Percentiles rank a stretch among this genome's conserved stretches.
These are phyloP conservation scores for Rhinolophus sinicus DNA, from an alignment of 2,113 vertebrate species.

Conservation along the genomic window DNA sequence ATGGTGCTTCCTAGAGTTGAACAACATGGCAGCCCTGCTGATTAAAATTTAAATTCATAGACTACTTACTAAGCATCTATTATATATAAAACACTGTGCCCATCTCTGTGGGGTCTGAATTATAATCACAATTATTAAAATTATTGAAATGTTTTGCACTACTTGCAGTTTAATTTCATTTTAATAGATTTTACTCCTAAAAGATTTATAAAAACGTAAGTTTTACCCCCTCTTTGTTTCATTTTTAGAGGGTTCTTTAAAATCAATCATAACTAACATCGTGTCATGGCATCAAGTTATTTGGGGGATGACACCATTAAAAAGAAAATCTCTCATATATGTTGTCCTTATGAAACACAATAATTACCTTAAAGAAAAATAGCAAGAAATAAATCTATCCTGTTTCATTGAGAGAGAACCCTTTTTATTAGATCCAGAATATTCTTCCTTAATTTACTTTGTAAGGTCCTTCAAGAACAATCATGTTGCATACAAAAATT, in stretches of 20 bases:
- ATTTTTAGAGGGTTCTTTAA: background rate
- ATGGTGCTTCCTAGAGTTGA: background rate
- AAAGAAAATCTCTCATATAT: conserved; percentile 9
- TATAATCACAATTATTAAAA: background rate
- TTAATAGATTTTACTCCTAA: conserved; percentile 12
- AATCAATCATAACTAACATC: background rate
- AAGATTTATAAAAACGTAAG: background rate
- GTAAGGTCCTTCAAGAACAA: background rate
- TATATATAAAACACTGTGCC: background rate
- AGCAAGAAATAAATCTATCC: background rate
- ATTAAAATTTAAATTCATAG: conserved; percentile 4
- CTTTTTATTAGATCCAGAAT: background rate
- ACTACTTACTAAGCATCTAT: background rate
- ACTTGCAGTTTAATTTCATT: background rate
- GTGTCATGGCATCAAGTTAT: background rate
- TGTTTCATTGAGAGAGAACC: background rate
- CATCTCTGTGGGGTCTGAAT: background rate
- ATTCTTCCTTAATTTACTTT: background rate
- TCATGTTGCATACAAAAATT: background rate
- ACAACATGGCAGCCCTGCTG: background rate
- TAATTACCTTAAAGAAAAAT: background rate
- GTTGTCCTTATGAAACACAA: background rate
- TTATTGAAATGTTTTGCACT: background rate
- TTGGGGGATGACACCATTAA: background rate
- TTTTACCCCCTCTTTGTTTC: background rate